phyloP scores from a whole-genome alignment of 2,797 vertebrate genomes.

The Mus caroli region DNA sequence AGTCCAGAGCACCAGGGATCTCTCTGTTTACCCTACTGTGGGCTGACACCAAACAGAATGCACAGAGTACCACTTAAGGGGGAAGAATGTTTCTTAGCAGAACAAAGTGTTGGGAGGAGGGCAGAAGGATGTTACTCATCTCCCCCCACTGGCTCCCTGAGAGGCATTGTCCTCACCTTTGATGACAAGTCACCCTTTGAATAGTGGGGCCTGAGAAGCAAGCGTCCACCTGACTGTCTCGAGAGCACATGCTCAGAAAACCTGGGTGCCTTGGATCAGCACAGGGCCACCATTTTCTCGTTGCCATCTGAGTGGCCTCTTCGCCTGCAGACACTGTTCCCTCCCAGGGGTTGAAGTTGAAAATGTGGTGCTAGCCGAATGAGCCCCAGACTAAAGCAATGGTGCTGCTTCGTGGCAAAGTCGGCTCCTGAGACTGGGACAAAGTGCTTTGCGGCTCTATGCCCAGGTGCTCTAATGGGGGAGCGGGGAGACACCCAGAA shows the following conservation, averaged over 20 bases:
- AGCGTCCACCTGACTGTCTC: background rate
- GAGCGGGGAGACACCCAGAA: background rate
- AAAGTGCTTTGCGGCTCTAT: background rate
- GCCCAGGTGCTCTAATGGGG: background rate
- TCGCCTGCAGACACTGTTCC: background rate
- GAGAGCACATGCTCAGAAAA: background rate
- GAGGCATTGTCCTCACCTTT: background rate
- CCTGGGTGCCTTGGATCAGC: background rate
- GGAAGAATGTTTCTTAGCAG: background rate
- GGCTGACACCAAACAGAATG: accelerated
- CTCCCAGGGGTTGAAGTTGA: background rate
- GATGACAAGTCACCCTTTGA: background rate
- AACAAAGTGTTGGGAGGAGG: background rate
- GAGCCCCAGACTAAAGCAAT: background rate
- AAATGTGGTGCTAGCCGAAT: slow-evolving; percentile 61
- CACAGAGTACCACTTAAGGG: background rate
- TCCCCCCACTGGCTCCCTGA: background rate
- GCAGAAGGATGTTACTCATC: background rate
- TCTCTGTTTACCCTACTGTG: too few species aligned
- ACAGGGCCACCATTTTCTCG: background rate
- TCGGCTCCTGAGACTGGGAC: background rate
- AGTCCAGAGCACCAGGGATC: background rate
- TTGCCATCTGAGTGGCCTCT: background rate
- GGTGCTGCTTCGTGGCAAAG: background rate
- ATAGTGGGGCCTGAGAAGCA: background rate